These are phyloP conservation scores for Tor tambroides DNA, from an alignment of 2,113 vertebrate genomes.

Conservation along the genomic window DNA sequence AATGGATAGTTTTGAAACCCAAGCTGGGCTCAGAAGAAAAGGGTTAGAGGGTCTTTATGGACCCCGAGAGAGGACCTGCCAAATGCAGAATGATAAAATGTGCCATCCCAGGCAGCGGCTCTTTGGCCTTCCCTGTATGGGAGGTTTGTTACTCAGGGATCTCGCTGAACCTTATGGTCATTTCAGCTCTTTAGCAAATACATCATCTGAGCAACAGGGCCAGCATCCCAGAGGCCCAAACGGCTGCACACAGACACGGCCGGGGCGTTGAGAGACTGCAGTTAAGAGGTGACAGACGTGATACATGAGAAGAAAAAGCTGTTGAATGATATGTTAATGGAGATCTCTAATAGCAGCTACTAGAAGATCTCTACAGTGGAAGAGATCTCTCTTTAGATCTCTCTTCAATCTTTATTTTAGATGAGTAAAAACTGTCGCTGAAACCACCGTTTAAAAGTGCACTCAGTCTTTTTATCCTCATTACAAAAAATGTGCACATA, in stretches of 20 bases:
- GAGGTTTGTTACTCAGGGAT: background rate
- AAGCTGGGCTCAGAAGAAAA: conserved; percentile 16
- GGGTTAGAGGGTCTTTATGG: conserved; percentile 21
- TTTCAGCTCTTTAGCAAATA: conserved; percentile 18
- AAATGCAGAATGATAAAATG: conserved; percentile 34
- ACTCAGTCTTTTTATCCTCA: background rate
- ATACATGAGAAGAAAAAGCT: conserved; percentile 31
- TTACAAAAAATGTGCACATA: background rate
- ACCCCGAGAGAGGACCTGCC: conserved; percentile 26
- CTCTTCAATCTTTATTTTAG: conserved; percentile 20
- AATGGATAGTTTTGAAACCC: conserved; percentile 62
- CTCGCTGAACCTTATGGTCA: conserved; percentile 24
- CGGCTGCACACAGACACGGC: background rate
- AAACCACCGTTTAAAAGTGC: background rate
- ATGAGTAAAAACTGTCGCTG: conserved; percentile 6
- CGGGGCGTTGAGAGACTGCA: background rate
- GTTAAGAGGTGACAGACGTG: conserved; percentile 6
- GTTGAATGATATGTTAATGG: conserved; percentile 52
- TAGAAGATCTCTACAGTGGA: conserved; percentile 40
- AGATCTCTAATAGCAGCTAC: conserved; percentile 56
- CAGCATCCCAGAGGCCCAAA: conserved; percentile 1
- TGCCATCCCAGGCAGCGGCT: background rate
- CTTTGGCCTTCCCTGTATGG: background rate
- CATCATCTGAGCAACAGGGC: conserved; percentile 20
- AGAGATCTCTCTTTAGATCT: conserved; percentile 42